Percentiles rank a stretch among this genome's conserved stretches.
Evolutionary conservation across 1,140 invertebrate species (phyloP).

Genomic region (Tribolium madens): DNA sequence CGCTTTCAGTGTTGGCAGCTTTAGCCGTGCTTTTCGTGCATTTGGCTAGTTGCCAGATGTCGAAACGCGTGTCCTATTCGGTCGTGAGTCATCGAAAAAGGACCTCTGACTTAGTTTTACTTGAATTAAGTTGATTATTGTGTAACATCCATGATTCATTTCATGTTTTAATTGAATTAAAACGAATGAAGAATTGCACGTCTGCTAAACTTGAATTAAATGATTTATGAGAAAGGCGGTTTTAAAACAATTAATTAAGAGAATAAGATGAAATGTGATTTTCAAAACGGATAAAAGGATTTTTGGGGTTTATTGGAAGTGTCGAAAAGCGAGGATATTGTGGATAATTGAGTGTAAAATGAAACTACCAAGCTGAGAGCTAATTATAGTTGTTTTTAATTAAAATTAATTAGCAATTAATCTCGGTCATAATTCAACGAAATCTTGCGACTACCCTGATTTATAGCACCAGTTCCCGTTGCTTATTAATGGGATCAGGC

Average conservation of each 20-base stretch:
- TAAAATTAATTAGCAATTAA: conserved; percentile 45
- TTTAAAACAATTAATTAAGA: neutral
- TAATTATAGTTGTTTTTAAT: conserved; percentile 43
- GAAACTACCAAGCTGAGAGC: conserved; percentile 14
- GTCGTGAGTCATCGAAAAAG: neutral
- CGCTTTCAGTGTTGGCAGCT: conserved; percentile 27
- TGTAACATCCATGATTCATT: neutral
- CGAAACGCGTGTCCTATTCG: conserved; percentile 12
- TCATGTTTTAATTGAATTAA: conserved; percentile 10
- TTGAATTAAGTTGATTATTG: conserved; percentile 1
- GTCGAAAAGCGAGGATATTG: conserved; percentile 2
- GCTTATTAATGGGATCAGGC: conserved; percentile 22
- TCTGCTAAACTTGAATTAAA: conserved; percentile 5
- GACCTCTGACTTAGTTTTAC: conserved; percentile 2
- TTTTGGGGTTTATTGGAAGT: neutral
- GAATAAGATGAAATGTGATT: neutral
- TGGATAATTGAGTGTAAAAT: conserved; percentile 24
- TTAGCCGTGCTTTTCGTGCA: conserved; percentile 27
- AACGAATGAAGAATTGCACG: conserved; percentile 3
- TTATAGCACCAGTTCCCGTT: conserved; percentile 25
- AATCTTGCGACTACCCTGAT: conserved; percentile 33
- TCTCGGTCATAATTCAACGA: conserved; percentile 40
- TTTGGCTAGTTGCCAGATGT: conserved; percentile 40
- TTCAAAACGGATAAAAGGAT: neutral
- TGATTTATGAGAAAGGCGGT: conserved; percentile 11